These are phyloP conservation scores for Gallinago solitaria DNA, from an alignment of 2,797 vertebrate genomes.

Conservation along the genomic window DNA sequence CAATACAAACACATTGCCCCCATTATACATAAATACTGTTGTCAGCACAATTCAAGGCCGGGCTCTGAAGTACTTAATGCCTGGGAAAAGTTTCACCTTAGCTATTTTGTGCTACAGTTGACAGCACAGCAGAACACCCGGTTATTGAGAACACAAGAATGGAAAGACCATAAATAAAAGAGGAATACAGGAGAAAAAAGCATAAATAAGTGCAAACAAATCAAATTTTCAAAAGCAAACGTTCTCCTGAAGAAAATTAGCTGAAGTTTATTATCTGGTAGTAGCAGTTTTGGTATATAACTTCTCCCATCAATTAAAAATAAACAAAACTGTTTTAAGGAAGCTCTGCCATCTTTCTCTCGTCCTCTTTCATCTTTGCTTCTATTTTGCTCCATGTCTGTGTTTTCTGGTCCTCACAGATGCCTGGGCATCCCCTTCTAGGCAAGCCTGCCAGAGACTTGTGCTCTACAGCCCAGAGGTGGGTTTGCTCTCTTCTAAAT, in stretches of 20 bases:
- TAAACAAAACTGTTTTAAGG: neutral
- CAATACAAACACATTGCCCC: neutral
- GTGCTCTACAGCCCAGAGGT: neutral
- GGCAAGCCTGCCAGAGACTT: neutral
- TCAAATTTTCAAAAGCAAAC: neutral
- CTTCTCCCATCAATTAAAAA: neutral
- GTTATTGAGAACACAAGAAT: neutral
- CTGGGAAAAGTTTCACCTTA: neutral
- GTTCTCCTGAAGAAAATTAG: neutral
- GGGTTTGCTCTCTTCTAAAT: neutral
- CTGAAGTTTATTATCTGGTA: neutral
- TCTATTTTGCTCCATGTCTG: neutral
- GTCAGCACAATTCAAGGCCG: neutral
- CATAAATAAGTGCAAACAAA: neutral
- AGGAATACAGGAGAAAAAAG: neutral
- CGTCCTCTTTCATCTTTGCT: neutral
- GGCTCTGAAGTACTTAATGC: neutral
- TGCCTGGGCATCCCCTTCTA: neutral
- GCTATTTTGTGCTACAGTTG: neutral
- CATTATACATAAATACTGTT: neutral
- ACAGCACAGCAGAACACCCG: neutral
- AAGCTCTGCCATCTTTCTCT: neutral
- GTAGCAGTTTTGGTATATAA: neutral
- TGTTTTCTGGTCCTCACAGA: neutral
- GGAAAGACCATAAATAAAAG: neutral